phyloP scores from a whole-genome alignment of 2,113 vertebrate genomes.

The Lepisosteus osseus region DNA sequence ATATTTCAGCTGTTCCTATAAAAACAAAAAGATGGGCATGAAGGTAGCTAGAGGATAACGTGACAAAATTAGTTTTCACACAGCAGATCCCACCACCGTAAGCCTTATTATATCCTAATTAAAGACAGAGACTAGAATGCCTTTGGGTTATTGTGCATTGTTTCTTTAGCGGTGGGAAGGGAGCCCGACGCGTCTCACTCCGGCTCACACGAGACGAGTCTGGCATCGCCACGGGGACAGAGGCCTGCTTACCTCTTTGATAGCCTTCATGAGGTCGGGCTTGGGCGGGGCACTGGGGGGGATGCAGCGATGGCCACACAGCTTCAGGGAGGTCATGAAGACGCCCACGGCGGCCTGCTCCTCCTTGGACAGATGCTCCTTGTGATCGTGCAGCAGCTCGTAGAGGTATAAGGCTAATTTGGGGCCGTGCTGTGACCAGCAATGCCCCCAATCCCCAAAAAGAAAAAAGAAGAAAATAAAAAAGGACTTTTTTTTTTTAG shows the following conservation, averaged over 20 bases:
- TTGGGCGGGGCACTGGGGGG: conserved; percentile 74
- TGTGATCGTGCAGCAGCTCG: conserved; percentile 85
- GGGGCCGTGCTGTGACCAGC: conserved; percentile 78
- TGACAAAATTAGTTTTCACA: too few species aligned
- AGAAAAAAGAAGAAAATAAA: background rate
- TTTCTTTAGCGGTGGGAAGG: too few species aligned
- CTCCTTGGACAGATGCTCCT: conserved; percentile 74
- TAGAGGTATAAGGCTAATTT: conserved; percentile 88
- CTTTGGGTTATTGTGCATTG: too few species aligned
- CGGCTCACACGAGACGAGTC: too few species aligned
- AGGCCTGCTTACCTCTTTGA: conserved; percentile 75
- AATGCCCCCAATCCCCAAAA: background rate
- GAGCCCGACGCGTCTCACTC: too few species aligned
- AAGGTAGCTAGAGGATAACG: background rate
- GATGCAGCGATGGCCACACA: conserved; percentile 83
- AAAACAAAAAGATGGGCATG: conserved; percentile 15
- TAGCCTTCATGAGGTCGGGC: conserved; percentile 79
- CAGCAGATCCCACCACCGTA: too few species aligned
- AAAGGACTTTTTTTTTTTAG: too few species aligned
- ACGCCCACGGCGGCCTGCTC: conserved; percentile 69
- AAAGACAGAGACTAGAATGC: too few species aligned
- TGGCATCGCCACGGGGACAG: too few species aligned
- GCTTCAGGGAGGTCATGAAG: conserved; percentile 81
- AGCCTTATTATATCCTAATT: too few species aligned
- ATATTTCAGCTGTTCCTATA: conserved; percentile 87